A percentile compares a stretch with the other conserved stretches of the same genome.
These are phyloP conservation scores for Cartodere bifasciata DNA, from an alignment of 2,888 invertebrate genomes.

Conservation along the genomic window DNA sequence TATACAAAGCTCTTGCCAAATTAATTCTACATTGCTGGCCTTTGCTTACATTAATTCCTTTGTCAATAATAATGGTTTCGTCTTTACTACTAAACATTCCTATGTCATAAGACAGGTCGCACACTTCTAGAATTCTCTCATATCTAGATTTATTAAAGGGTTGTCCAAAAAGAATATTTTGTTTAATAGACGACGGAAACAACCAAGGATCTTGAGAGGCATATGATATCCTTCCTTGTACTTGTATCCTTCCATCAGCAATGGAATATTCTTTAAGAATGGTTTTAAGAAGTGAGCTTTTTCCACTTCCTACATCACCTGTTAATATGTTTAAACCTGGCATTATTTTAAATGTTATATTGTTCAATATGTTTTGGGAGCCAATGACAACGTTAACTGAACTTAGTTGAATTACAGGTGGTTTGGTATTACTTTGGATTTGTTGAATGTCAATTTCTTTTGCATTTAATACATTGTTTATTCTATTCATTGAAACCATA, in stretches of 20 bases:
- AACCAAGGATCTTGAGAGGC: conserved; percentile 26
- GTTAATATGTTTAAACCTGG: conserved; percentile 39
- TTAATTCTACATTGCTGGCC: conserved; percentile 35
- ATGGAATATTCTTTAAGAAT: conserved; percentile 21
- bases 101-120: conserved; percentile 40
- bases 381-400: not conserved
- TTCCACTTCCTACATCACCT: conserved; percentile 31
- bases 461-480: conserved; percentile 42
- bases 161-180: conserved; percentile 29
- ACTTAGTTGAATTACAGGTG: too few species aligned
- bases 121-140: conserved; percentile 29
- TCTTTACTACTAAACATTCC: conserved; percentile 27
- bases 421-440: too few species aligned
- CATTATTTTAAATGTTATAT: conserved; percentile 24
- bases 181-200: conserved; percentile 23
- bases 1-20: conserved; percentile 24
- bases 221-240: conserved; percentile 22
- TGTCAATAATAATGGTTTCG: conserved; percentile 46
- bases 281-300: conserved; percentile 21
- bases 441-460: conserved; percentile 26
- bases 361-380: not conserved
- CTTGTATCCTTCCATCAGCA: conserved; percentile 15
- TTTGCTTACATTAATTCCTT: conserved; percentile 48
- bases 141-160: conserved; percentile 26
- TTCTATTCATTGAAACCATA: conserved; percentile 54